Base-by-base conservation (phyloP, 2,888 invertebrate species). In the Meganola albula region DNA sequence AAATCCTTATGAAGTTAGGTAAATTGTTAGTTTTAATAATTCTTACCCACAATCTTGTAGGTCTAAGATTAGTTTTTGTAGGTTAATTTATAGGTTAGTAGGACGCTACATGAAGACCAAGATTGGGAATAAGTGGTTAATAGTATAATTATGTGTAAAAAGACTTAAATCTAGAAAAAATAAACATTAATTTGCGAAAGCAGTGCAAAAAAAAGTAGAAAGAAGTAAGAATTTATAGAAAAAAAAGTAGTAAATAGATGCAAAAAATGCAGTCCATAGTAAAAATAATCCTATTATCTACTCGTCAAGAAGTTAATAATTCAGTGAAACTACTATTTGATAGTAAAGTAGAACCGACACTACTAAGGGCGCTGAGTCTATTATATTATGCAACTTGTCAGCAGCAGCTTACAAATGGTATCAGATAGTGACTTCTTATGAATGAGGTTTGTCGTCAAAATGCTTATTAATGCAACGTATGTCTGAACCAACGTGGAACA, bases 191-290 rank as follows among this genome's bases (percentile, higher is more conserved):
- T 56, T 58, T 80, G 80, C 80, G 55, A 49, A 83, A 82, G 83
- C 83, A 52, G 73, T 69, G 83, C 82, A 73, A 76, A 70, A 53
- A 50, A 77, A 62, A 55, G 53, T 50, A 60, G 63, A 52, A 37
- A 26, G 39, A 37, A 40, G 27, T 12, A 33, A 46, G n/a, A n/a
- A n/a, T n/a, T n/a, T n/a, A n/a, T 22, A 48, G 34, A 40, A 58
- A 37, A 44, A 58, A 40, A 23, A 46, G 31, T 37, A 58, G 37
- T 42, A 58, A 40, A 48, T 32, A 54, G 52, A 50, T 44, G 44
- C 48, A 48, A 16, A 37, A 26, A 49, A 54, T 42, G 44, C 46
- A 57, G 37, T 34, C 37, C 33, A 44, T 40, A 48, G 49, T 40
- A 48, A 47, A 45, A 31, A n/a, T n/a, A 46, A 43, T 20, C 47